phyloP scores from a whole-genome alignment of 2,888 invertebrate species.

The Marronus borbonicus region DNA sequence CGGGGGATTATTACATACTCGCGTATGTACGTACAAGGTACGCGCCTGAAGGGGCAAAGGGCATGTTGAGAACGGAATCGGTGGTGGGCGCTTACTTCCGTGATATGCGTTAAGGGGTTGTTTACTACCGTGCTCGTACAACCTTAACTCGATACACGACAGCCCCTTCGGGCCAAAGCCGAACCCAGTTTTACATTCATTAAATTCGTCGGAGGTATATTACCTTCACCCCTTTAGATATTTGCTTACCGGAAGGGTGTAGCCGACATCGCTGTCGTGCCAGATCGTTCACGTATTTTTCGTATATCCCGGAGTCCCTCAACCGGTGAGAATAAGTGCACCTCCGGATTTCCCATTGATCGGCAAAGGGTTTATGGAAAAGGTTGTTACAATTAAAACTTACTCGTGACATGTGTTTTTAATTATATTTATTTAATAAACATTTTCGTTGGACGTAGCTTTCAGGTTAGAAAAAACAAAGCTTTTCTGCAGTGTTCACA shows the following conservation, averaged over 20 bases:
- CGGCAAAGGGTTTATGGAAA: not conserved
- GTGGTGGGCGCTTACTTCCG: constrained; percentile 11
- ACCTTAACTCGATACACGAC: constrained; percentile 41
- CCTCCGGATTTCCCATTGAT: constrained; percentile 2
- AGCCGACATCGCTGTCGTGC: constrained; percentile 13
- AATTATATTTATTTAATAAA: not conserved
- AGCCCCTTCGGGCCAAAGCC: constrained; percentile 29
- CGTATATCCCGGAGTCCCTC: not conserved
- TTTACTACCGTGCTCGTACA: constrained; percentile 11
- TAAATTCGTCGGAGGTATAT: constrained; percentile 43
- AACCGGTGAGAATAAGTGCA: not conserved
- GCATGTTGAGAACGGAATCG: not conserved
- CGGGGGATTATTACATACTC: constrained; percentile 9
- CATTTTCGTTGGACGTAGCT: not conserved
- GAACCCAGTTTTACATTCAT: constrained; percentile 45
- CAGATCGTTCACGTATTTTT: constrained; percentile 17
- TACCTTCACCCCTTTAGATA: constrained; percentile 37
- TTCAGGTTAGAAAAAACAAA: too few relatives aligned
- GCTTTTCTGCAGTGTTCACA: not conserved
- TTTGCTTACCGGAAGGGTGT: constrained; percentile 44
- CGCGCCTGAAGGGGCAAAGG: not conserved
- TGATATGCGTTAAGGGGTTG: constrained; percentile 26
- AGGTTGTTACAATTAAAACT: constrained; percentile 18
- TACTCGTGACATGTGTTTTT: not conserved
- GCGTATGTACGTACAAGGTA: not conserved